Base-by-base conservation (phyloP, 2,797 vertebrate genomes). In the Iguana delicatissima region DNA sequence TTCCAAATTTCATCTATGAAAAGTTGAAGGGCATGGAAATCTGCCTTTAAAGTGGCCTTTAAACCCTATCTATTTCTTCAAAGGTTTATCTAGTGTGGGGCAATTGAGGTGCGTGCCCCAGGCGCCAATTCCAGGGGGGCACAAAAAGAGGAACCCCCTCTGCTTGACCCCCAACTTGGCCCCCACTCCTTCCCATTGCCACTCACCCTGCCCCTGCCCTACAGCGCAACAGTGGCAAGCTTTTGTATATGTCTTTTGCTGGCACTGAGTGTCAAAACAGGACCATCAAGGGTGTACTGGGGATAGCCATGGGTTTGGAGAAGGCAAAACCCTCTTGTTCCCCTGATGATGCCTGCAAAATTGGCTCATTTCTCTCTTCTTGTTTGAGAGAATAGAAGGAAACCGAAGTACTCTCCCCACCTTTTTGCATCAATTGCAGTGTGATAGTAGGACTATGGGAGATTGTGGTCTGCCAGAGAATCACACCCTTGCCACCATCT, bases 401-500 rank as follows among this genome's bases (percentile, higher is more conserved):
- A 42, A 38, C 20, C 5, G 10, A 81, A 12, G 8, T 4, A 18
- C n/a, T 62, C 20, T 62, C 57, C 35, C 32, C 32, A 59, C 35
- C 32, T 81, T n/a, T 42, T 8, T 81, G 1, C 42, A 13, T 62
- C 42, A 1, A 26, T 13, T 9, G 22, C 12, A n/a, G 13, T 32
- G 1, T 8, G 4, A 14, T 0, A 81, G 14, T 6, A n/a, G 18
- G 62, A 7, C 62, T 46, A 26, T 6, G 8, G 59, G 3, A 46
- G 14, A 52, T 1, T 1, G 35, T 32, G 7, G 6, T 62, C 13
- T 16, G 13, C n/a, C 55, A 86, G 3, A 9, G 2, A 57, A 57
- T 0, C 7, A 20, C 16, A 4, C 6, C 1, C 2, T 55, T 59
- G 4, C 12, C 0, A 52, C 18, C 26, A 29, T 32, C 4, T 26